A percentile compares a stretch with the other conserved stretches of the same genome.
Evolutionary conservation across 30 jellyfish, hydroid and myxozoan species (phyloP).

Genomic region (Pseudorhiza aurosa): DNA sequence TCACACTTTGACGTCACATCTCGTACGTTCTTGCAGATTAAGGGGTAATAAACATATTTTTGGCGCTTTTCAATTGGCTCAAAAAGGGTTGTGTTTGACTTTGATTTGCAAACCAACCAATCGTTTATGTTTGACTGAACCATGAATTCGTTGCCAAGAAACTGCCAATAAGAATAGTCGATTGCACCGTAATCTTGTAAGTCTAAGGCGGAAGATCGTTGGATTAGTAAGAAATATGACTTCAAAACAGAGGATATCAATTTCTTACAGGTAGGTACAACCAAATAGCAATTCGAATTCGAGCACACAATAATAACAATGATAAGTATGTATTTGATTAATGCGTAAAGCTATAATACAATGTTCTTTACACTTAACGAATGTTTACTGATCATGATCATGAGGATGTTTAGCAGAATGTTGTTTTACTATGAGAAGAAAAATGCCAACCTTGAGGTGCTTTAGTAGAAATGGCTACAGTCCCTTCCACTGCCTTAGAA

Average conservation of each 20-base stretch:
- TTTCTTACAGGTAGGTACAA: no score
- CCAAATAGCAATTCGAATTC: no score
- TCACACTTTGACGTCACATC: constrained; percentile 83
- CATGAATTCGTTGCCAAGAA: constrained; percentile 79
- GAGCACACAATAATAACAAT: no score
- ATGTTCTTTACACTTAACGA: no score
- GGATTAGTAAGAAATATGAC: no score
- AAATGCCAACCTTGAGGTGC: constrained; percentile 75
- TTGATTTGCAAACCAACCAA: constrained; percentile 83
- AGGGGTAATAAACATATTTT: constrained; percentile 29
- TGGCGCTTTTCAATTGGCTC: constrained; percentile 57
- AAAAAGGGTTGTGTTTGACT: constrained; percentile 55
- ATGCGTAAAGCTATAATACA: no score
- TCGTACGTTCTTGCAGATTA: constrained; percentile 59
- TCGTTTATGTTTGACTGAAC: constrained; percentile 73
- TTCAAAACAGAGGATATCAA: no score
- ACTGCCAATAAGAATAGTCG: constrained; percentile 78
- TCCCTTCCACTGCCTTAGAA: not conserved
- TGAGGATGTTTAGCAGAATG: no score
- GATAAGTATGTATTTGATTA: no score
- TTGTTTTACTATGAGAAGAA: no score
- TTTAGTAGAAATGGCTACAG: constrained; percentile 33
- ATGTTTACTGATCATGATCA: no score
- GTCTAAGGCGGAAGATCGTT: no score
- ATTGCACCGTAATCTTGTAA: constrained; percentile 67